Base-by-base conservation (phyloP, 2,888 invertebrate genomes). In the Deroplatys truncata region DNA sequence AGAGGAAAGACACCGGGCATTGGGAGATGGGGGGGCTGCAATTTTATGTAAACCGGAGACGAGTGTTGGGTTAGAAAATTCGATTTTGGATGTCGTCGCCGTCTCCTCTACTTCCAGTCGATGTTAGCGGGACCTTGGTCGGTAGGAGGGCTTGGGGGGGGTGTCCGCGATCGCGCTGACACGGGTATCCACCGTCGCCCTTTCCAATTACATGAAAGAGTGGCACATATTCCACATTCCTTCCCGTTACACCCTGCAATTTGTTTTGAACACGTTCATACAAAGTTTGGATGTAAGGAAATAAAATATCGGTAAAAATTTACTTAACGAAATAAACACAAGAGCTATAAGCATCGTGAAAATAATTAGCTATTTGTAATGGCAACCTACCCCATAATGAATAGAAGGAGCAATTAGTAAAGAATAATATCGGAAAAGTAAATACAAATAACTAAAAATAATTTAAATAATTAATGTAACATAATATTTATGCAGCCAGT, bases 61-160 rank as follows among this genome's bases (percentile, higher is more conserved):
- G 89, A 87, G 90, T 87, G 90, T 90, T 90, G 89, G 84, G 90
- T 84, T 86, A 86, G 90, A 88, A 89, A 90, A 90, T 90, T 90
- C 90, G 90, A 90, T 90, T 90, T 89, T 85, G 90, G 89, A 88
- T 85, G 89, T 88, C 85, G 82, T 84, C 84, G 88, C 35, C 72
- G 56, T 84, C 84, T 84, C n/a, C 31, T 87, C 31, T 56, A 31
- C 72, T 29, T 82, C 29, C 72, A 29, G 84, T 84, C 56, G 84
- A 56, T 88, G 49, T 88, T 84, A n/a, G 28, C n/a, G 28, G 84
- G 84, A n/a, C 43, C 43, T 43, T 72, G 56, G 25, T 20, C 5
- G 56, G 56, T 2, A 0, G 15, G 84, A n/a, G 43, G n/a, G n/a
- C n/a, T n/a, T n/a, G n/a, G 10, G 31, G 87, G 82, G 86, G 82